Conservation (phyloP, 2,113 vertebrate genomes). For the Climacteris rufus region DNA sequence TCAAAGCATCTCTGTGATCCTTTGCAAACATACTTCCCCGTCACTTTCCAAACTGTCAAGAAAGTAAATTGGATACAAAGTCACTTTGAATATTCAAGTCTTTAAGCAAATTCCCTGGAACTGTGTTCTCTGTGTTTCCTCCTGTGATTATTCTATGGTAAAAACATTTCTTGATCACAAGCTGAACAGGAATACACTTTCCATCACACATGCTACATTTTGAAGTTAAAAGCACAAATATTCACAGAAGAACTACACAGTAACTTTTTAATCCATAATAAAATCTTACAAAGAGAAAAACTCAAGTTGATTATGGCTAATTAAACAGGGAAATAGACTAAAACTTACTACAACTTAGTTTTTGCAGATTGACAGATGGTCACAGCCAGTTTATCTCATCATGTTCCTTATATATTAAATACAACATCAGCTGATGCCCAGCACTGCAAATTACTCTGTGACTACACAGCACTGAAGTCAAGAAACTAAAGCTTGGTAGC, state of each 20-base stretch:
- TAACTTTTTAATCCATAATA: background rate
- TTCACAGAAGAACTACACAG: background rate
- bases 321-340: background rate
- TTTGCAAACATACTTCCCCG: background rate
- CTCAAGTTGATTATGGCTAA: background rate
- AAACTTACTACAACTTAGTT: background rate
- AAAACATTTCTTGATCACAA: background rate
- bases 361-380: background rate
- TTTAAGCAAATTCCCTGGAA: background rate
- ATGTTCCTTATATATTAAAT: background rate
- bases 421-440: background rate
- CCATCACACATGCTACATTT: background rate
- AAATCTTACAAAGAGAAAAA: background rate
- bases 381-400: background rate
- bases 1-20: background rate
- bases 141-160: background rate
- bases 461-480: background rate
- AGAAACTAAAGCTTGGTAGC: background rate
- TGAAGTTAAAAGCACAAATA: background rate
- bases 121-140: background rate
- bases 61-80: background rate
- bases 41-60: background rate
- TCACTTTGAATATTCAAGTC: background rate
- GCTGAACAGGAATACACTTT: background rate
- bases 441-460: background rate